Percentiles rank a stretch among this genome's conserved stretches.
Conservation (phyloP, 2,797 vertebrate species). For the Cirrhinus mrigala region DNA sequence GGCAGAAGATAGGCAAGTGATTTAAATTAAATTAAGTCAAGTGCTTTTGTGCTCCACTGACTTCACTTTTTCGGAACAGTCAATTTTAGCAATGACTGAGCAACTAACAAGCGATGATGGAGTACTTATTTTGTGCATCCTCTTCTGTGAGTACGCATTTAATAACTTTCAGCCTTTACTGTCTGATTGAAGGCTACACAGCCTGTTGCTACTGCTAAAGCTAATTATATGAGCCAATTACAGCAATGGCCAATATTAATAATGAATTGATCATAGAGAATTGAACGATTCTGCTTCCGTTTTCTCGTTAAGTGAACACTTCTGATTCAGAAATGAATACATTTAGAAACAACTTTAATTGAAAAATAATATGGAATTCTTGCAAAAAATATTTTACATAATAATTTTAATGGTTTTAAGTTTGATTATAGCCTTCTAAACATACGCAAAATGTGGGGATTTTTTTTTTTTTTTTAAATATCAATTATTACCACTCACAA, state of each 20-base stretch:
- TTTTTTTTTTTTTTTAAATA: neutral
- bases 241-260: neutral
- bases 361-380: neutral
- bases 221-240: neutral
- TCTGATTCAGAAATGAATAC: neutral
- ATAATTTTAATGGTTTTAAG: no score
- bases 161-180: neutral
- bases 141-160: neutral
- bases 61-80: conserved; percentile 39
- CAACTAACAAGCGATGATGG: conserved; percentile 8
- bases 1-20: conserved; percentile 56
- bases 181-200: neutral
- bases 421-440: no score
- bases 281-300: neutral
- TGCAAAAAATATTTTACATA: neutral
- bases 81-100: conserved; percentile 25
- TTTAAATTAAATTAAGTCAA: conserved; percentile 61
- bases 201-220: neutral
- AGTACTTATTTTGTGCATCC: neutral
- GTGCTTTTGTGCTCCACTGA: conserved; percentile 44
- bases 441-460: neutral
- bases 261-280: neutral
- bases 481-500: neutral
- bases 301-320: neutral
- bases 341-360: neutral